Conservation (phyloP, 2,888 invertebrate genomes). For the Pseudococcus jackbeardsleyi region DNA sequence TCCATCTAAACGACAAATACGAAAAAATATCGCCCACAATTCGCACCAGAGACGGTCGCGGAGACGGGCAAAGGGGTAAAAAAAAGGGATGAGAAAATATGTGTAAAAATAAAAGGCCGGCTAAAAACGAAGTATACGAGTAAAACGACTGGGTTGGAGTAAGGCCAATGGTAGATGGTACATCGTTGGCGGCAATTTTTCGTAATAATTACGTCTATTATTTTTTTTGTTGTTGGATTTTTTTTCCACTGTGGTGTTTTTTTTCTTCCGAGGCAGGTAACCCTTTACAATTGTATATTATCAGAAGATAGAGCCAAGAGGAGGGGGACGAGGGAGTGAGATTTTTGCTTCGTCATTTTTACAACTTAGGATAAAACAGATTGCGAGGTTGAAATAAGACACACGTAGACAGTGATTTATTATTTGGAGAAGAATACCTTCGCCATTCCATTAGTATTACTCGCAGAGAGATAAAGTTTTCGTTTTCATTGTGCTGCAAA, state of each 20-base stretch:
- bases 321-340: not conserved
- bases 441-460: constrained; percentile 54
- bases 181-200: constrained; percentile 10
- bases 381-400: constrained; percentile 37
- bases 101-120: not conserved
- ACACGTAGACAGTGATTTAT: constrained; percentile 51
- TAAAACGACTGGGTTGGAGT: not conserved
- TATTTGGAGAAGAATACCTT: constrained; percentile 51
- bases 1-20: constrained; percentile 8
- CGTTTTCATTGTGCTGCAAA: constrained; percentile 11
- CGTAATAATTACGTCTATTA: constrained; percentile 39
- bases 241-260: not conserved
- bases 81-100: constrained; percentile 16
- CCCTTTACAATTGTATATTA: not conserved
- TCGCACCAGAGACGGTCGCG: not conserved
- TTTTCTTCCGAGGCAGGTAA: not conserved
- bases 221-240: not conserved
- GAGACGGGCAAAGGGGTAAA: not conserved
- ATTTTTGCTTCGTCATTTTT: constrained; percentile 56
- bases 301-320: not conserved
- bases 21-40: not conserved
- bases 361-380: constrained; percentile 50
- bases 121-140: constrained; percentile 9
- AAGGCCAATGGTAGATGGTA: constrained; percentile 27
- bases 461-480: constrained; percentile 34